Percentiles rank a stretch among this genome's conserved stretches.
Evolutionary conservation across 2,797 vertebrate species (phyloP).

Genomic region (Adrianichthys oophorus): DNA sequence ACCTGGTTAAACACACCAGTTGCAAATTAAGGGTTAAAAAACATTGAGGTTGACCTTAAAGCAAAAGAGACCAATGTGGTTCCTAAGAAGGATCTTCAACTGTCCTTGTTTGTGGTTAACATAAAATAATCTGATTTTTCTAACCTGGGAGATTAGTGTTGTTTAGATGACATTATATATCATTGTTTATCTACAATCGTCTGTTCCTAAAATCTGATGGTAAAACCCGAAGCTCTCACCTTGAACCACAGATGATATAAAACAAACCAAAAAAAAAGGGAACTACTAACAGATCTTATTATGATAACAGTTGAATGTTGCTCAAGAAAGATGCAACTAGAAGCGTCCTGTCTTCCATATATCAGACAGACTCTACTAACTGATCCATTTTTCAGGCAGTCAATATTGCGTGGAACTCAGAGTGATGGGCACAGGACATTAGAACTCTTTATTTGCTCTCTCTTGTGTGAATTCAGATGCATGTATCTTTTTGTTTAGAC

Average conservation of each 20-base stretch:
- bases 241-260: conserved; percentile 17
- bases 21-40: too few relatives aligned
- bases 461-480: conserved; percentile 32
- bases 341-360: conserved; percentile 29
- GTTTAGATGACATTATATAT: conserved; percentile 18
- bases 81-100: not conserved
- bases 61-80: too few relatives aligned
- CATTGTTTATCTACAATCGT: conserved; percentile 22
- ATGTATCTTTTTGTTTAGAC: conserved; percentile 43
- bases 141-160: conserved; percentile 32
- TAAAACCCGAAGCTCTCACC: conserved; percentile 1
- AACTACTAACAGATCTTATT: conserved; percentile 57
- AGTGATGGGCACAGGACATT: conserved; percentile 41
- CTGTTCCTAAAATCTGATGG: conserved; percentile 35
- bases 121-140: conserved; percentile 25
- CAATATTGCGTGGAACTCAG: conserved; percentile 53
- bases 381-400: conserved; percentile 57
- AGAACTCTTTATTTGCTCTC: conserved; percentile 29
- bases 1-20: too few relatives aligned
- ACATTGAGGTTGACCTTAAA: too few relatives aligned
- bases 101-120: conserved; percentile 23
- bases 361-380: conserved; percentile 57
- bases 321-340: conserved; percentile 30
- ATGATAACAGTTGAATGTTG: conserved; percentile 34
- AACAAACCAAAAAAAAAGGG: conserved; percentile 46